phyloP scores from a whole-genome alignment of 2,113 vertebrate species.

The Tragelaphus scriptus region DNA sequence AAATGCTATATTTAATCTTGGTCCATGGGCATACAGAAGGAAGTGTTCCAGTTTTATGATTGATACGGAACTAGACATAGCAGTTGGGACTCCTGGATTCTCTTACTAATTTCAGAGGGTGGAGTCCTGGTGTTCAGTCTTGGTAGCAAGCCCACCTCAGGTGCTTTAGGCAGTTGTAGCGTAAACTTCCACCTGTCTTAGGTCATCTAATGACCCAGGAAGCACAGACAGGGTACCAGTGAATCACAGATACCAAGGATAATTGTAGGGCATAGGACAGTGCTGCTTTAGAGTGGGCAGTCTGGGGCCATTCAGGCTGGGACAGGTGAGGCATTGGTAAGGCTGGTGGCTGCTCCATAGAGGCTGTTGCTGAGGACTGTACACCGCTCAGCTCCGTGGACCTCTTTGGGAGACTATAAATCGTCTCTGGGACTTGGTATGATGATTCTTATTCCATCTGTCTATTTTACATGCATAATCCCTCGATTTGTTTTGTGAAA shows the following conservation, averaged over 20 bases:
- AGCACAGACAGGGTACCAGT: background rate
- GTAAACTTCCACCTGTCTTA: background rate
- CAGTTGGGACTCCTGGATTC: background rate
- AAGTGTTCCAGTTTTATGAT: background rate
- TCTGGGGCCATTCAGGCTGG: background rate
- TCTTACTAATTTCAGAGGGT: background rate
- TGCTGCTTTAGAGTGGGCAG: background rate
- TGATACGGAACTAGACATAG: background rate
- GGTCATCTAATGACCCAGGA: background rate
- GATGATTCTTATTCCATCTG: background rate
- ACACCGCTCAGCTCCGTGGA: background rate
- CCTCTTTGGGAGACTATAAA: background rate
- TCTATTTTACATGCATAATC: background rate
- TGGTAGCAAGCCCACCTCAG: background rate
- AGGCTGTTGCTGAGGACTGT: background rate
- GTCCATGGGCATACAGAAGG: background rate
- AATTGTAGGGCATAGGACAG: background rate
- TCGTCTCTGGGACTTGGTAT: background rate
- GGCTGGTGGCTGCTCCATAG: background rate
- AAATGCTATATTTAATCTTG: background rate
- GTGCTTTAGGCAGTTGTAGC: background rate
- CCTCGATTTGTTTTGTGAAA: conserved; percentile 24
- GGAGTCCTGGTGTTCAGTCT: background rate
- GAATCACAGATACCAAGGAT: background rate
- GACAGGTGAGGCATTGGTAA: background rate